Percentiles rank a stretch among this genome's conserved stretches.
These are phyloP conservation scores for Megatriorchis doriae DNA, from an alignment of 2,113 vertebrate species.

Conservation along the genomic window DNA sequence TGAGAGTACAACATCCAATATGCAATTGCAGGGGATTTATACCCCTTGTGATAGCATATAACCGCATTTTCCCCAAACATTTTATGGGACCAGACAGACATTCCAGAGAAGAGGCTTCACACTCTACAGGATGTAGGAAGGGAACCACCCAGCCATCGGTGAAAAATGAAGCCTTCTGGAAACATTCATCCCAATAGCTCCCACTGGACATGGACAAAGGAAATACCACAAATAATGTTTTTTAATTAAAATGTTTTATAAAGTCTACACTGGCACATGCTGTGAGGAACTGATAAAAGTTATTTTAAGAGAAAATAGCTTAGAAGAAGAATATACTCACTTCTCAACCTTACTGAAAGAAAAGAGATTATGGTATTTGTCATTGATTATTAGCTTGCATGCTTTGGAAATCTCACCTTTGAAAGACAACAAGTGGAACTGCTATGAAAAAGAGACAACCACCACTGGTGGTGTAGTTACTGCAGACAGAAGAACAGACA, in stretches of 20 bases:
- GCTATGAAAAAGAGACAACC: neutral
- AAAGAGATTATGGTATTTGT: neutral
- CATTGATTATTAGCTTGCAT: neutral
- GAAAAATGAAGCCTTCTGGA: constrained; percentile 19
- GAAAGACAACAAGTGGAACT: neutral
- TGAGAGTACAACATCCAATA: neutral
- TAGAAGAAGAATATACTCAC: neutral
- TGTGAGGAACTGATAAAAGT: neutral
- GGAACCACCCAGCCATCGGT: neutral
- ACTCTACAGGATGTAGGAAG: neutral
- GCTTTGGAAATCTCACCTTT: neutral
- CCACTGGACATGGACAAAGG: neutral
- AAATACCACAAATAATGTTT: neutral
- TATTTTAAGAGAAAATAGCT: neutral
- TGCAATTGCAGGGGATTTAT: neutral
- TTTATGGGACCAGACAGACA: neutral
- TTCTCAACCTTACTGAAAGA: neutral
- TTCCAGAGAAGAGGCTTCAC: neutral
- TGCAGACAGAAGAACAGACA: neutral
- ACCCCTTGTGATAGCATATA: neutral
- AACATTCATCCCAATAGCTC: neutral
- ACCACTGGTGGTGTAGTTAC: neutral
- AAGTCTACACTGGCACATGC: neutral
- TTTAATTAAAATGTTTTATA: neutral
- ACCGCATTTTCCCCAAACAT: neutral